Evolutionary conservation across 2,888 invertebrate species (phyloP), one percentile per base, ranked within the genome.

Genomic region (Polyommatus icarus): DNA sequence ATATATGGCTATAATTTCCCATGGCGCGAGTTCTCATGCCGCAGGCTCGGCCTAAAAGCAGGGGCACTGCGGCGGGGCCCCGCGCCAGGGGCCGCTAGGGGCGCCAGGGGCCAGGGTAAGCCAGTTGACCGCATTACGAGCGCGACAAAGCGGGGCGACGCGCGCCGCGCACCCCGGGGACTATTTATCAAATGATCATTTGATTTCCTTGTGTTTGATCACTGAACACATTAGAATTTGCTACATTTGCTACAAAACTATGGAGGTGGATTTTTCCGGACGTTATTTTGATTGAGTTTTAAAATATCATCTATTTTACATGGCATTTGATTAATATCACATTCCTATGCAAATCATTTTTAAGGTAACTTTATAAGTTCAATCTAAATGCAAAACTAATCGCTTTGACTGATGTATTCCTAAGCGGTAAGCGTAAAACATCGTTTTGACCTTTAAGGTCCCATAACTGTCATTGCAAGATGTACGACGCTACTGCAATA

Each of bases 161-260:
- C 61, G 61, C 61, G 61, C 61, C 61, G 15, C 61, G 10, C 86
- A 84, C 87, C 91, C 90, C 85, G 82, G 89, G 89, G 90, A 90
- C 92, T 89, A 94, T 94, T 94, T 94, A 94, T 94, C 94, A 94
- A 94, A 94, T 94, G 92, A 94, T 94, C 94, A 93, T 94, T 94
- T 94, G 94, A 94, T 94, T 94, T 94, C 93, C 94, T 94, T 94
- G 94, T 94, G 92, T 94, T 94, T 94, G 94, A 94, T 94, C 94
- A 94, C 89, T 93, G 93, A 92, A 87, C 93, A 93, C 93, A 92
- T 93, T 93, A 94, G 87, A 90, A 91, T 93, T 93, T 91, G 92
- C 92, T 91, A 91, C 88, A 87, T 84, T 84, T 79, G 80, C 81
- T 84, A 82, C 82, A 83, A 82, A 84, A 82, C 67, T 67, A 67